Conservation (phyloP, 1,140 invertebrate species). For the Drosophila funebris region DNA sequence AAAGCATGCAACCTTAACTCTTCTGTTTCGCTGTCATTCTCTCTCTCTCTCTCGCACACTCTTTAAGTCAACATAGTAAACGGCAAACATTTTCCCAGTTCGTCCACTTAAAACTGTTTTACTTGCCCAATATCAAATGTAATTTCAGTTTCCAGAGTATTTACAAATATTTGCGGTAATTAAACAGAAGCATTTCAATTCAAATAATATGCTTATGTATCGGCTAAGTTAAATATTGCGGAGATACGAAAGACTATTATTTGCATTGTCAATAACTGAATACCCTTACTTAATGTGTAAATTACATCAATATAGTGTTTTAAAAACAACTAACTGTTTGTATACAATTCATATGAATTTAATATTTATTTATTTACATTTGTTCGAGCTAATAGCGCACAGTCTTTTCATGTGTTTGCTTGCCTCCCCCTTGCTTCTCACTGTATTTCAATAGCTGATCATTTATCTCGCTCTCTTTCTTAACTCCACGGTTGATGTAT, state of each 20-base stretch:
- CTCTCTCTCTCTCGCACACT: neutral
- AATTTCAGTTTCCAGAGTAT: neutral
- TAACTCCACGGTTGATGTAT: too few species aligned
- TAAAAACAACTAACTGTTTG: too few species aligned
- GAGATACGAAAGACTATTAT: neutral
- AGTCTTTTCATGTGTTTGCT: too few species aligned
- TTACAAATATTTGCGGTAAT: slow-evolving; percentile 10
- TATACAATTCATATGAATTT: too few species aligned
- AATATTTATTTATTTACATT: too few species aligned
- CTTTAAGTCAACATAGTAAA: neutral
- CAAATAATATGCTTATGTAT: neutral
- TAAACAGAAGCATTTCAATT: neutral
- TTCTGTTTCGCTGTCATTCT: neutral
- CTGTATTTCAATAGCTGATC: too few species aligned
- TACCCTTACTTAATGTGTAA: neutral
- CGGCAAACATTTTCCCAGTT: slow-evolving; percentile 9
- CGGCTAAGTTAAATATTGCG: neutral
- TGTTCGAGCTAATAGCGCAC: too few species aligned
- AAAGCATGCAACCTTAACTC: neutral
- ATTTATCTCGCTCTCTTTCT: too few species aligned
- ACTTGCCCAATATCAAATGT: slow-evolving; percentile 2
- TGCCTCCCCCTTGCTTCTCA: too few species aligned
- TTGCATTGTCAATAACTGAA: neutral
- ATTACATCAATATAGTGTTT: too few species aligned
- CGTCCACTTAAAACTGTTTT: neutral